A percentile compares a stretch with the other conserved stretches of the same genome.
These are phyloP conservation scores for Mercenaria mercenaria DNA, from an alignment of 1,140 invertebrate species.

Conservation along the genomic window DNA sequence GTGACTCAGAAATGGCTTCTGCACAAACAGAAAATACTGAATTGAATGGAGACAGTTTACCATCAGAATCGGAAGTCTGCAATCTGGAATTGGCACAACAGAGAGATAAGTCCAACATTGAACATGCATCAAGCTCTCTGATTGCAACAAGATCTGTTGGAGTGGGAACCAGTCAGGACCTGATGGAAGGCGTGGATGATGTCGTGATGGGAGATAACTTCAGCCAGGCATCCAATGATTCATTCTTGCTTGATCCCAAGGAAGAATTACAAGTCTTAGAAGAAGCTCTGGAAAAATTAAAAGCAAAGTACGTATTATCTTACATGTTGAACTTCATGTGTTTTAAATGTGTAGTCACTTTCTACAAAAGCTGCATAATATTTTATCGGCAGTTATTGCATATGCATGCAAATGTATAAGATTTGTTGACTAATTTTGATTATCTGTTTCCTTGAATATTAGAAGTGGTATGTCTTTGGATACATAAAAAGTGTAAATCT, in stretches of 20 bases:
- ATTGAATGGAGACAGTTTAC: no score
- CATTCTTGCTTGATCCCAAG: constrained; percentile 68
- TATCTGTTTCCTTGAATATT: no score
- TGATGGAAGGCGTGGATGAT: constrained; percentile 36
- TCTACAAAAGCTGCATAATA: no score
- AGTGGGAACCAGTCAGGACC: constrained; percentile 66
- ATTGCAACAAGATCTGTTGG: constrained; percentile 52
- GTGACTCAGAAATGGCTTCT: no score
- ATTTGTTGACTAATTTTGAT: no score
- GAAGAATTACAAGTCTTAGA: constrained; percentile 74
- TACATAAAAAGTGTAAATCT: no score
- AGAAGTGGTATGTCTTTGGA: no score
- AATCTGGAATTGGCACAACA: not conserved
- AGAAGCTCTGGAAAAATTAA: constrained; percentile 71
- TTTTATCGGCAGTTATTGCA: no score
- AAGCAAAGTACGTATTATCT: constrained; percentile 42
- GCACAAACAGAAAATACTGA: no score
- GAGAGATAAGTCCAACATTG: not conserved
- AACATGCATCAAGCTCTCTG: not conserved
- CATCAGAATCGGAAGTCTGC: no score
- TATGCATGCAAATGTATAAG: no score
- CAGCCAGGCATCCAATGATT: constrained; percentile 74
- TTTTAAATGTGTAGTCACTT: not conserved
- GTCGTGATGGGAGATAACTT: constrained; percentile 23
- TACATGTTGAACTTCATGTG: not conserved